Base-by-base conservation (phyloP, 2,113 vertebrate species). In the Urocolius indicus region DNA sequence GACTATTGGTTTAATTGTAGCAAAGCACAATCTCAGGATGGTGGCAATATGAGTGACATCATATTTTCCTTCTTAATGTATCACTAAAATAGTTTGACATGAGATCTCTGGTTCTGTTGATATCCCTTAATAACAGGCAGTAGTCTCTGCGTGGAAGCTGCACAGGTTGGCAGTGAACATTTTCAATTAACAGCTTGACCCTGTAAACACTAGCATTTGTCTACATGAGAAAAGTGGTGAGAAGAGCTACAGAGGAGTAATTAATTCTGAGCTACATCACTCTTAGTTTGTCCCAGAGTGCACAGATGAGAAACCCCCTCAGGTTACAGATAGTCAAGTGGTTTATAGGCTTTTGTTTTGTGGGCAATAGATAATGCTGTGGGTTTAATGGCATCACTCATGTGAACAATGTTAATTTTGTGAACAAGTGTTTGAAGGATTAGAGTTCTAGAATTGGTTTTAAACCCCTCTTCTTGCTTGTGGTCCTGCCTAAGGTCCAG, bases 1-100 rank as follows among this genome's bases (percentile, higher is more conserved):
- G 34, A 58, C 49, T 84, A 30, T 67, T 79, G 48, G 23, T 84
- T 91, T 68, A 72, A 75, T 75, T 68, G 45, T 89, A 96, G 83
- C 81, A 95, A 96, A 95, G 94, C 95, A 96, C 95, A 95, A 80
- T 72, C 95, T 97, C 94, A 95, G 89, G 71, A 90, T 90, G 87
- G 78, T 90, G 90, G 62, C 85, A 90, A 58, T 91, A 85, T 84
- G 82, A 83, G 82, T 92, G 76, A 61, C 59, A n/a, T 87, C 9
- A 38, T 87, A 29, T 77, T 76, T 92, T 87, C n/a, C 65, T 81
- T 89, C 68, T 79, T 67, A 75, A 72, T 78, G 36, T 62, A 46
- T 61, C 57, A 62, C 77, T 81, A 75, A 90, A 93, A 58, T 77
- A 90, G 78, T 93, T 93, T 92, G 24, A 63, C 36, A 5, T 86